Evolutionary conservation across 92 coral and sea anemone genomes (phyloP).

Genomic region (Actinernus sp.): DNA sequence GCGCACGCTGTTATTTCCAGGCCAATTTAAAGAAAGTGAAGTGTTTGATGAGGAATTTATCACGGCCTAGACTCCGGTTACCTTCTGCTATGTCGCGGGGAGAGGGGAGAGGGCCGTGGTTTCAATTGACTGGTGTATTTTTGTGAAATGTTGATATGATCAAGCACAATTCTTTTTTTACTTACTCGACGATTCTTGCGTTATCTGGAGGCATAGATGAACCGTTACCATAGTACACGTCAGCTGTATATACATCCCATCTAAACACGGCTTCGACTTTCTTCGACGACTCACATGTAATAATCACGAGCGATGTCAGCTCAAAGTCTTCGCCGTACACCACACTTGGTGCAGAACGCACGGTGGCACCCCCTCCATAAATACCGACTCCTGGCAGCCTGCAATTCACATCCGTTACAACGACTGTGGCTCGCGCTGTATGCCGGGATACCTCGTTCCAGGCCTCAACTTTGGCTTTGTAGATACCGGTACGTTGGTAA

Average conservation of each 20-base stretch:
- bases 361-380: conserved; percentile 69
- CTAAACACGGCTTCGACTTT: conserved; percentile 30
- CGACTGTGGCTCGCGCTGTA: conserved; percentile 41
- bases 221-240: conserved; percentile 31
- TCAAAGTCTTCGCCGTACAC: conserved; percentile 64
- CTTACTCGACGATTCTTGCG: conserved; percentile 54
- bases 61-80: too few relatives aligned
- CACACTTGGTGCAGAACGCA: conserved; percentile 25
- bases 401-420: conserved; percentile 62
- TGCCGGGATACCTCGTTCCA: conserved; percentile 66
- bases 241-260: conserved; percentile 78
- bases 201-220: conserved; percentile 78
- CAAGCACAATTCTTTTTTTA: neutral
- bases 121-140: too few relatives aligned
- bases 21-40: too few relatives aligned
- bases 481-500: conserved; percentile 37
- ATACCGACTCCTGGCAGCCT: conserved; percentile 56
- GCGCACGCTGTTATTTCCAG: too few relatives aligned
- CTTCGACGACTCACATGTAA: conserved; percentile 12
- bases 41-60: too few relatives aligned
- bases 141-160: neutral
- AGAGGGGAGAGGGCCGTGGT: too few relatives aligned
- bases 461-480: conserved; percentile 59
- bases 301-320: conserved; percentile 62
- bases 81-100: neutral